phyloP scores from a whole-genome alignment of 2,888 invertebrate genomes.

The Stenchaetothrips biformis region DNA sequence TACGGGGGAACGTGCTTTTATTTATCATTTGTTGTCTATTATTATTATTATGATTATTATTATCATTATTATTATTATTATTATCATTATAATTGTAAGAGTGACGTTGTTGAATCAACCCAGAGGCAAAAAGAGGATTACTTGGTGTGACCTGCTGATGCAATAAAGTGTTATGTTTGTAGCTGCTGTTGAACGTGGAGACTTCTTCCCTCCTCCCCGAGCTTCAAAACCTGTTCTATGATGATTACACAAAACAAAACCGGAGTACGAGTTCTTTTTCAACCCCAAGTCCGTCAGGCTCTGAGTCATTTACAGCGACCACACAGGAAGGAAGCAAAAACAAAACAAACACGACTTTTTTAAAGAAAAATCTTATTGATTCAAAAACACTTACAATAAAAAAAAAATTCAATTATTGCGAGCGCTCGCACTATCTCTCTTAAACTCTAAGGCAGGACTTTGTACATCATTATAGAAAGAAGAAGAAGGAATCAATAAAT shows the following conservation, averaged over 20 bases:
- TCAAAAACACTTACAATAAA: background rate
- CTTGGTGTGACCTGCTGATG: constrained; percentile 3
- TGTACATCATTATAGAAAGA: background rate
- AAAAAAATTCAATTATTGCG: background rate
- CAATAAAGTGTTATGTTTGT: constrained; percentile 8
- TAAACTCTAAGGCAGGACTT: too few species aligned
- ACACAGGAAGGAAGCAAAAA: too few species aligned
- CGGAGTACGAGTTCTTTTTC: too few species aligned
- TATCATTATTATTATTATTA: background rate
- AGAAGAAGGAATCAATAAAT: background rate
- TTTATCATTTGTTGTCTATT: too few species aligned
- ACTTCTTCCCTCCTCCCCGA: constrained; percentile 16
- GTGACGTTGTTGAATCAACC: background rate
- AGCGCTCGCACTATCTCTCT: background rate
- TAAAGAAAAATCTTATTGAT: background rate
- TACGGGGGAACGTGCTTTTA: too few species aligned
- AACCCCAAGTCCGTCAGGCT: too few species aligned
- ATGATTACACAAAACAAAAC: too few species aligned
- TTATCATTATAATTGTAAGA: background rate
- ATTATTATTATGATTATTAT: background rate
- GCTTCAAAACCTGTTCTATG: background rate
- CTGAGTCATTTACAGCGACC: too few species aligned
- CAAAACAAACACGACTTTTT: too few species aligned
- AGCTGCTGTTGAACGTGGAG: background rate
- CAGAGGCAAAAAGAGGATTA: background rate